Evolutionary conservation across 2,888 invertebrate species (phyloP).

Genomic region (Mythimna impura): DNA sequence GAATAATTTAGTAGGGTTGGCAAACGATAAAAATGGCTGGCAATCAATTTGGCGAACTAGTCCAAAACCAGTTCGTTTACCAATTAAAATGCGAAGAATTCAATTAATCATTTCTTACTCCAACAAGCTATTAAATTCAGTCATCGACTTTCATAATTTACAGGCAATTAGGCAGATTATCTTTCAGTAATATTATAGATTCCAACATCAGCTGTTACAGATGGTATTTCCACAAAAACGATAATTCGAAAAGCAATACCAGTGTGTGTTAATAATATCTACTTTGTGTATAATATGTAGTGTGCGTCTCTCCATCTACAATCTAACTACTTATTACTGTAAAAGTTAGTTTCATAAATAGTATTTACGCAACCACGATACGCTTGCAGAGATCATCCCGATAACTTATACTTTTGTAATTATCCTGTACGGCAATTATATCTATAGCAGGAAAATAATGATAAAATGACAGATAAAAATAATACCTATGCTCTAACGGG

Average conservation of each 20-base stretch:
- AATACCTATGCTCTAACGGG: slow-evolving; percentile 24
- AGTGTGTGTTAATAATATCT: slow-evolving; percentile 35
- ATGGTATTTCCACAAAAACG: slow-evolving; percentile 32
- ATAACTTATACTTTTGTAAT: slow-evolving; percentile 48
- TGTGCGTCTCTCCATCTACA: slow-evolving; percentile 28
- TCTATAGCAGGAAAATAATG: slow-evolving; percentile 26
- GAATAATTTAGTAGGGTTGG: slow-evolving; percentile 15
- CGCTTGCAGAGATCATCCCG: slow-evolving; percentile 41
- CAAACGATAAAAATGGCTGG: background rate
- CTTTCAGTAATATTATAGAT: slow-evolving; percentile 16
- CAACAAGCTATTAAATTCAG: slow-evolving; percentile 21
- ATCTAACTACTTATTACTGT: slow-evolving; percentile 48
- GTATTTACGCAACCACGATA: slow-evolving; percentile 42
- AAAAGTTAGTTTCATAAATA: slow-evolving; percentile 52
- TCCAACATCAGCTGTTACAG: slow-evolving; percentile 29
- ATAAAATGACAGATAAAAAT: slow-evolving; percentile 35
- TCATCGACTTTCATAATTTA: slow-evolving; percentile 28
- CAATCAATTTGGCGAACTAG: slow-evolving; percentile 26
- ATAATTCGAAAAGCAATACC: slow-evolving; percentile 48
- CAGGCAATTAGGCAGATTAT: slow-evolving; percentile 14
- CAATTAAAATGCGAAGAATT: slow-evolving; percentile 25
- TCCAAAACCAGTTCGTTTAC: slow-evolving; percentile 15
- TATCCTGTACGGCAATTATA: slow-evolving; percentile 18
- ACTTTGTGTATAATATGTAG: slow-evolving; percentile 31
- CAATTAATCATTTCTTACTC: slow-evolving; percentile 19